Evolutionary conservation across 1,140 invertebrate genomes (phyloP).

Genomic region (Phortica variegata): DNA sequence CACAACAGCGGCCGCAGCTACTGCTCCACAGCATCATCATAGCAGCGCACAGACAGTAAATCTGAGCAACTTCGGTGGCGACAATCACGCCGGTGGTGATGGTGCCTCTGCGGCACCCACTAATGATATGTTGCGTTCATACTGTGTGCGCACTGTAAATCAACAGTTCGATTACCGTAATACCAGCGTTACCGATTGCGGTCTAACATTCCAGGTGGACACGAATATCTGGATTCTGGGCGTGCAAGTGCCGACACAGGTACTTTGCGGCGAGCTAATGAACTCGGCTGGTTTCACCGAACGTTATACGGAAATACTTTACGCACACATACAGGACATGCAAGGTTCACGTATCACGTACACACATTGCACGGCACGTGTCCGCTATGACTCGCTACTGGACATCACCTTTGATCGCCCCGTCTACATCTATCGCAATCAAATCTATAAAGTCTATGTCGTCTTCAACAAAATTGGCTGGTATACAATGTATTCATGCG

Average conservation of each 20-base stretch:
- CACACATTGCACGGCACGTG: constrained; percentile 75
- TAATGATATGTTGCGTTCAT: constrained; percentile 62
- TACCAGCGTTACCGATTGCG: constrained; percentile 71
- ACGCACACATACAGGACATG: constrained; percentile 75
- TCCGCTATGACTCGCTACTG: constrained; percentile 66
- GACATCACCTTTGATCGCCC: constrained; percentile 79
- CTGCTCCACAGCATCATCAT: constrained; percentile 5
- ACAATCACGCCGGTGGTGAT: constrained; percentile 7
- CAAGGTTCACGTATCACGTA: constrained; percentile 75
- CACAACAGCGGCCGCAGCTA: background rate
- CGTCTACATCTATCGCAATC: constrained; percentile 72
- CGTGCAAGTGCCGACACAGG: constrained; percentile 65
- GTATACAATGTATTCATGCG: constrained; percentile 73
- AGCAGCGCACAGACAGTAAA: constrained; percentile 15
- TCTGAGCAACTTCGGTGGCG: constrained; percentile 8
- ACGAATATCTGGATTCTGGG: constrained; percentile 76
- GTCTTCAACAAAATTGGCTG: constrained; percentile 77
- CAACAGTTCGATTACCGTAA: constrained; percentile 69
- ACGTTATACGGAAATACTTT: constrained; percentile 73
- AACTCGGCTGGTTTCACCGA: constrained; percentile 50
- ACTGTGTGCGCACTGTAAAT: constrained; percentile 65
- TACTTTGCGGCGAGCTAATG: constrained; percentile 60
- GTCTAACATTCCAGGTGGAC: constrained; percentile 72
- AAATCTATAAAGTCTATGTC: constrained; percentile 76
- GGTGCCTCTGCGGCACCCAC: constrained; percentile 18